phyloP scores from a whole-genome alignment of 2,113 vertebrate species.

The Erpornis zantholeuca region DNA sequence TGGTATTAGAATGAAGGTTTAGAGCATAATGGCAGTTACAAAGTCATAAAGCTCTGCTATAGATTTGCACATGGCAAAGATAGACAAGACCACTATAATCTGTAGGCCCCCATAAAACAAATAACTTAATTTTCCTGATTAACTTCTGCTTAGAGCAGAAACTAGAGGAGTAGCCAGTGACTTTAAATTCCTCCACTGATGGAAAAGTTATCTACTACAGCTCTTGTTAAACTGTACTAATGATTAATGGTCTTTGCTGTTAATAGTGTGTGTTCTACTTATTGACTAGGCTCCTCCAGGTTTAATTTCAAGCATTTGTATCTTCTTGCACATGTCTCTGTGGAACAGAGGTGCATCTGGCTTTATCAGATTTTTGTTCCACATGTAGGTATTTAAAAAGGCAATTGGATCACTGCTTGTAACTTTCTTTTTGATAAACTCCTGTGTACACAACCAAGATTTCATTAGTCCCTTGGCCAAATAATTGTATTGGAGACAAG shows the following conservation, averaged over 20 bases:
- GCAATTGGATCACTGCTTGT: neutral
- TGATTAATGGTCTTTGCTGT: neutral
- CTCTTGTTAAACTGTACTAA: neutral
- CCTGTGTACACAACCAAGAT: neutral
- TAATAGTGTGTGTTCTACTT: neutral
- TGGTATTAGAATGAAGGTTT: neutral
- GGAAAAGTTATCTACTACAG: neutral
- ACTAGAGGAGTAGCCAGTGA: neutral
- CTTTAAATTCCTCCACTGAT: neutral
- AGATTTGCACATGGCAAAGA: neutral
- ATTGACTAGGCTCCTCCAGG: neutral
- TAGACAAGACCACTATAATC: neutral
- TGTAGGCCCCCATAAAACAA: neutral
- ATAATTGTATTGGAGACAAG: neutral
- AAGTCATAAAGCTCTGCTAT: neutral
- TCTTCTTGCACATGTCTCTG: neutral
- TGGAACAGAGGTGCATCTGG: neutral
- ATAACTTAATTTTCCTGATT: neutral
- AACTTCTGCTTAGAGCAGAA: neutral
- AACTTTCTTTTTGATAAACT: neutral
- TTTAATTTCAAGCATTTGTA: neutral
- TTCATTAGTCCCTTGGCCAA: neutral
- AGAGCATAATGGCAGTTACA: neutral
- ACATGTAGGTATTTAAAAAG: neutral
- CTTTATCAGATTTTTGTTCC: neutral